A percentile compares a stretch with the other conserved stretches of the same genome.
These are phyloP conservation scores for Pogonophryne albipinna DNA, from an alignment of 2,797 vertebrate species.

Conservation along the genomic window DNA sequence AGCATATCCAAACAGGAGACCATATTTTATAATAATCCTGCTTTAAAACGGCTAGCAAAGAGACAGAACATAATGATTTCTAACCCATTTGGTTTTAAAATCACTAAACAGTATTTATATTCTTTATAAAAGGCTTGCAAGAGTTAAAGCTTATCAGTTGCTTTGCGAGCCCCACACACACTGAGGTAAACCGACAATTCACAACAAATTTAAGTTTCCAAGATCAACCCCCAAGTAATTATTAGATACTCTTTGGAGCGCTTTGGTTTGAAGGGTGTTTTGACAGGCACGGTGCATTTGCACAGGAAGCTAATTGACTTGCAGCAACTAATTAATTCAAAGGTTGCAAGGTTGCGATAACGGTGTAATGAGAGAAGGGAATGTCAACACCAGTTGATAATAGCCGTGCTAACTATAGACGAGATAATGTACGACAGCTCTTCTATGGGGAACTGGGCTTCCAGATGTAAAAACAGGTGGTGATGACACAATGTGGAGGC, in stretches of 20 bases:
- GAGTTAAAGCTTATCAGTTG: not conserved
- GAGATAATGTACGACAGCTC: slow-evolving; percentile 69
- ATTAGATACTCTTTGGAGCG: slow-evolving; percentile 38
- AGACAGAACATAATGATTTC: not conserved
- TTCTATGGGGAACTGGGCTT: slow-evolving; percentile 59
- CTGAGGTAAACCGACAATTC: slow-evolving; percentile 5
- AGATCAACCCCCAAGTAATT: slow-evolving; percentile 21
- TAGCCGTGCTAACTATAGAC: slow-evolving; percentile 77
- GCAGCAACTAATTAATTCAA: slow-evolving; percentile 80
- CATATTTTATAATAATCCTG: slow-evolving; percentile 34
- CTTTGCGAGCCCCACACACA: not conserved
- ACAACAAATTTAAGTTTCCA: slow-evolving; percentile 9
- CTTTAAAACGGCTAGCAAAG: slow-evolving; percentile 1
- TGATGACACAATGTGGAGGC: slow-evolving; percentile 47
- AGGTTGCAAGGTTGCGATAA: slow-evolving; percentile 78
- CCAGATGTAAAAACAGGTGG: slow-evolving; percentile 73
- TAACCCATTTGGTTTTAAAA: slow-evolving; percentile 26
- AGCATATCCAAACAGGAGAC: slow-evolving; percentile 47
- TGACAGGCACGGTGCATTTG: slow-evolving; percentile 55
- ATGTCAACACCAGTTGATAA: slow-evolving; percentile 74
- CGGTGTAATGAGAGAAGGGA: slow-evolving; percentile 76
- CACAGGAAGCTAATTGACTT: slow-evolving; percentile 77
- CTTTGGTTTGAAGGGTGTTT: slow-evolving; percentile 51
- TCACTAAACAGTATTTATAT: slow-evolving; percentile 5
- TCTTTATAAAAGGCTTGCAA: not conserved